Evolutionary conservation across 1,140 invertebrate species (phyloP), one percentile per base, ranked within the genome.

Genomic region (Lasaia peninsularis): DNA sequence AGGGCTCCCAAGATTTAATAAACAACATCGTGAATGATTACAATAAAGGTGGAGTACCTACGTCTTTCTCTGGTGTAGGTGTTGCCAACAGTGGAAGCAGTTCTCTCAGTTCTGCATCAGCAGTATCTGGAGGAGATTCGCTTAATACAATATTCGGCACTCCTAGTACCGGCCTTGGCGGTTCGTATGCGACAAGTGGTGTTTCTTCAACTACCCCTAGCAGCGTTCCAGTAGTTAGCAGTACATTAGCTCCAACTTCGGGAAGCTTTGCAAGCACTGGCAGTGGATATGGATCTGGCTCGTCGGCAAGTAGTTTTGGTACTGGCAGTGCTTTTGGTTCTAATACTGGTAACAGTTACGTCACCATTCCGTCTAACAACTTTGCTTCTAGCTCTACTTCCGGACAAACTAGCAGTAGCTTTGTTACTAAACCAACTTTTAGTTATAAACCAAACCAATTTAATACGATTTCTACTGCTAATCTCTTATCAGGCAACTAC

Each of bases 11-110:
- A 54, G 55, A 69, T 32, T 75, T 86, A 6, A 86, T 87, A 32
- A 71, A 84, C 53, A 81, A 85, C 55, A 87, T 87, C 18, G 84
- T 87, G 8, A 75, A 54, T 52, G 79, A 87, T 40, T 83, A 79
- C 58, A 80, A 79, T 56, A 79, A 80, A 51, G 68, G 66, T 9
- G 74, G 73, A 11, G 52, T 78, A 9, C 57, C 74, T 5, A 61
- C 73, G 11, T 62, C 72, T 5, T 73, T 78, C 31, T 67, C 67
- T 40, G 69, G 67, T 28, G 52, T 35, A 44, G 63, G 59, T 31
- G 37, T 16, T 54, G 50, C 35, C 6, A 56, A 52, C 9, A 40
- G 24, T 48, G 44, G 12, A n/a, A 34, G 56, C 28, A 57, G 50
- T 12, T 33, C 51, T n/a, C 18, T 62, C 3, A 49, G 52, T 14